A percentile compares a stretch with the other conserved stretches of the same genome.
phyloP scores from a whole-genome alignment of 2,888 invertebrate species.

The Aspidiotus destructor region DNA sequence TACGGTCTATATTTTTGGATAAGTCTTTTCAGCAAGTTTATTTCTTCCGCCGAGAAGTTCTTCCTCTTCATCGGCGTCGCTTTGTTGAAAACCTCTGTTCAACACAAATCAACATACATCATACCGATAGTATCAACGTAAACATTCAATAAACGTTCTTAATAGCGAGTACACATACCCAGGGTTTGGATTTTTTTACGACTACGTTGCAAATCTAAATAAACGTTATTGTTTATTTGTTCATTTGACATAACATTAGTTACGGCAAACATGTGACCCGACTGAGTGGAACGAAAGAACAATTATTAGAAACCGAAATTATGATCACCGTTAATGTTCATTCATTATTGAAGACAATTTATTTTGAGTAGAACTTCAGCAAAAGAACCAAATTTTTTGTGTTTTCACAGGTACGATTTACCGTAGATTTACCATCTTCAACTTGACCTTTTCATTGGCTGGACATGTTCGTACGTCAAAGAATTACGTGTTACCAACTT shows the following conservation, averaged over 20 bases:
- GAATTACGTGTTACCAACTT: too few relatives aligned
- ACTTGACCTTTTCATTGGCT: too few relatives aligned
- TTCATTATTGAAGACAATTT: neutral
- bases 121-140: neutral
- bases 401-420: neutral
- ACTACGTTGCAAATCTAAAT: neutral
- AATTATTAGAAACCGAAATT: neutral
- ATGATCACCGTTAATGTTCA: neutral
- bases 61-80: slow-evolving; percentile 26
- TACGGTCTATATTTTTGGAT: slow-evolving; percentile 28
- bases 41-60: slow-evolving; percentile 26
- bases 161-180: neutral
- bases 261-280: neutral
- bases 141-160: neutral
- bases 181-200: neutral
- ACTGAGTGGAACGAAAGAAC: neutral
- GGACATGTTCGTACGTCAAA: too few relatives aligned
- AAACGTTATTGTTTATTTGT: neutral
- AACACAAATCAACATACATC: neutral
- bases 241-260: neutral
- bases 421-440: neutral
- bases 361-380: neutral
- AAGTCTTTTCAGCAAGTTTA: slow-evolving; percentile 18
- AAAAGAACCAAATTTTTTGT: neutral
- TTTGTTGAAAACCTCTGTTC: slow-evolving; percentile 4